Base-by-base conservation (phyloP, 2,113 vertebrate genomes). In the Myrmecobius fasciatus region DNA sequence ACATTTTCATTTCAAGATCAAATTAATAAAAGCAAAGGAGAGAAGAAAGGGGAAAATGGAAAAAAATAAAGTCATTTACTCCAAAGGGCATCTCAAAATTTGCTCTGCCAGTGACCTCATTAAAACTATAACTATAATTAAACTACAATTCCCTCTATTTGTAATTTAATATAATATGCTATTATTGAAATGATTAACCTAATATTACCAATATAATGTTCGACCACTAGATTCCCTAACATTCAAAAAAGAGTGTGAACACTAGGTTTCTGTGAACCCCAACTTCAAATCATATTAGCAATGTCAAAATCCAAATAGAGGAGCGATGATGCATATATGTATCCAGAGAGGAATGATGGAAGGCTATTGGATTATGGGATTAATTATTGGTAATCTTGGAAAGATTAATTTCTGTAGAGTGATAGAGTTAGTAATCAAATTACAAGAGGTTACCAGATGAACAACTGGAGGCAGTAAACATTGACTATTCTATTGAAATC, bases 1-100 rank as follows among this genome's bases (percentile, higher is more conserved):
- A 75, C 25, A 89, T 92, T 96, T 96, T 89, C 31, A 25, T 93
- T 43, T 94, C 53, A 54, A 46, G 28, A 49, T 94, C 20, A n/a
- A 94, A 25, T 48, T 93, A n/a, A 31, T 46, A 0, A 92, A 92
- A 36, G 92, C 2, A 47, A 91, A 91, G 91, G 56, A 89, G 10
- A 83, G 8, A 0, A 92, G 93, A 8, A 12, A 53, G 26, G 3
- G 47, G 17, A 89, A 94, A 47, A 47, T 46, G 91, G 22, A 2
- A 4, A 51, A 54, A 91, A 52, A 48, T 52, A 93, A 89, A 94
- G 26, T 4, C 12, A 53, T 24, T 3, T 48, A 83, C 17, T 17
- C 89, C 93, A 43, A 95, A 93, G 20, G 31, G 26, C 36, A 52
- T 52, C 25, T 24, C 43, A 92, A 94, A 95, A 88, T 89, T 2